phyloP scores from a whole-genome alignment of 2,797 vertebrate species.

The Mallotus villosus region DNA sequence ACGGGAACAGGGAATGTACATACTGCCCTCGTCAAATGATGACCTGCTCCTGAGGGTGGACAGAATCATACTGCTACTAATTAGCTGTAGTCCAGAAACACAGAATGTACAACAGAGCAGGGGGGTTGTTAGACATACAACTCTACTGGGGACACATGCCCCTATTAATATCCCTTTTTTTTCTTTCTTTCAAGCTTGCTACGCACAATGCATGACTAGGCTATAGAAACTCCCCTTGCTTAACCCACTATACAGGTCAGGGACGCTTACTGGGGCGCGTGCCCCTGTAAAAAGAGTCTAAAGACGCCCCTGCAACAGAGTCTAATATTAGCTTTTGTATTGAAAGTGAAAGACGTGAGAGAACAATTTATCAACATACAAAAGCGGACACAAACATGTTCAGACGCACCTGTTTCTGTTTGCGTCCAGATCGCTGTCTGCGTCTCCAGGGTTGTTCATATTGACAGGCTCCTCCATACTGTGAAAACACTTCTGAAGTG shows the following conservation, averaged over 20 bases:
- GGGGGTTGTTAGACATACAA: no score
- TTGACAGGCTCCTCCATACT: not conserved
- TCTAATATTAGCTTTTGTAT: not conserved
- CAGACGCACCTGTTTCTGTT: conserved; percentile 2
- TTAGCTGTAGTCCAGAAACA: not conserved
- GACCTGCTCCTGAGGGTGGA: not conserved
- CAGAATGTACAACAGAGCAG: not conserved
- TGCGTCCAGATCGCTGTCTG: not conserved
- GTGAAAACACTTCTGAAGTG: conserved; percentile 2
- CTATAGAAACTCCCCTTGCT: no score
- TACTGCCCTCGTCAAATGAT: not conserved
- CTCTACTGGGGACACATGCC: no score
- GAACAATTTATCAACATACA: not conserved
- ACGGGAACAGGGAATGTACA: not conserved
- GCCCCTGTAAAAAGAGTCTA: no score
- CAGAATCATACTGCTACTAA: not conserved
- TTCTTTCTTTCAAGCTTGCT: no score
- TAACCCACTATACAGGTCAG: no score
- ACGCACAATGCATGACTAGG: no score
- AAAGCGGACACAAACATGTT: not conserved
- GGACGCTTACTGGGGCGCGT: no score
- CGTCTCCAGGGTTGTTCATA: not conserved
- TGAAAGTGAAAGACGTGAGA: not conserved
- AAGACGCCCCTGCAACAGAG: not conserved
- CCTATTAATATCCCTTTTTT: no score